A percentile compares a stretch with the other conserved stretches of the same genome.
Evolutionary conservation across 2,113 vertebrate genomes (phyloP).

Genomic region (Carollia perspicillata): DNA sequence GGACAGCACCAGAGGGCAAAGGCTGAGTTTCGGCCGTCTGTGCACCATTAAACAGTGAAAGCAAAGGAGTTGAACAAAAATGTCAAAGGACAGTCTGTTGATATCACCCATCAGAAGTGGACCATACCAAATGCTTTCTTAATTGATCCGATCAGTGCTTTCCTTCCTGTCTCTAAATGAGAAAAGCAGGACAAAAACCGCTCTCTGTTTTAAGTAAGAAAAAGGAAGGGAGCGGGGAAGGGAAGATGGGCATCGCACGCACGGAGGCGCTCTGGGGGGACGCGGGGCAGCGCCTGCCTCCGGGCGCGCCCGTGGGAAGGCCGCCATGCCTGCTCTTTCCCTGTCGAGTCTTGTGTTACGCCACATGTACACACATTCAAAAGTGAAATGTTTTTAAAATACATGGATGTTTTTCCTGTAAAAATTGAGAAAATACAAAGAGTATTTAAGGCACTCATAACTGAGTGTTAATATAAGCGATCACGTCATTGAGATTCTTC

Average conservation of each 20-base stretch:
- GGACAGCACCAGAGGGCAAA: not conserved
- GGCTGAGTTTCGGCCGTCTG: not conserved
- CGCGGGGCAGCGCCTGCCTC: not conserved
- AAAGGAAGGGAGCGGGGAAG: not conserved
- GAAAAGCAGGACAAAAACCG: slow-evolving; percentile 12
- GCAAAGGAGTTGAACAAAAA: not conserved
- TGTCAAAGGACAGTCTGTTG: not conserved
- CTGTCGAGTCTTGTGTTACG: not conserved
- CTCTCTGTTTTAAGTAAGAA: not conserved
- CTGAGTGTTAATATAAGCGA: not conserved
- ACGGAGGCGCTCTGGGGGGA: not conserved
- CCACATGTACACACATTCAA: not conserved
- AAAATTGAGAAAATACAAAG: not conserved
- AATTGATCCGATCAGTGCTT: not conserved
- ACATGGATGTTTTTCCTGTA: not conserved
- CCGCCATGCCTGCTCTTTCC: not conserved
- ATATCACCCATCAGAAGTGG: not conserved
- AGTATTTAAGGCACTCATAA: not conserved
- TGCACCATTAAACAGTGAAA: not conserved
- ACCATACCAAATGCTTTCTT: not conserved
- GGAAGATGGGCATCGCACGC: not conserved
- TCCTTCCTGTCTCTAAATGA: not conserved
- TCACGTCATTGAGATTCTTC: not conserved
- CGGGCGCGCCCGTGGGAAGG: not conserved
- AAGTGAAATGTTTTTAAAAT: not conserved